Base-by-base conservation (phyloP, 2,888 invertebrate species). In the Mimachlamys varia region DNA sequence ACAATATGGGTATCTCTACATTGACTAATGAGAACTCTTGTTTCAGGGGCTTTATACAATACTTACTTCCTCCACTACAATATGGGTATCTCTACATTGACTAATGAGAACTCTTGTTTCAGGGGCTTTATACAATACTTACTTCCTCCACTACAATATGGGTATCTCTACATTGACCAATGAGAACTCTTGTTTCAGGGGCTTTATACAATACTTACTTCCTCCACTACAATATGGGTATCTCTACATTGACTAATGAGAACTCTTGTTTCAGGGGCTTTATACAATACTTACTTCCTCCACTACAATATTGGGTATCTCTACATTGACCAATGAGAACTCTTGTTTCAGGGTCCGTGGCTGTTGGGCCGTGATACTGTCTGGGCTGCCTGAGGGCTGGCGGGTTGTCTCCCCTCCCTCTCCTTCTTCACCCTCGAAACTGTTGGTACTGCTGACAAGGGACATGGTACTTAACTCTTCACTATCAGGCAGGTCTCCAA, bases 301-400 rank as follows among this genome's bases (percentile, higher is more conserved):
- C 92, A 97, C 95, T 94, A 97, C 97, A 91, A 98, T 97, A 96
- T 98, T 98, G 3, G 98, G 98, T 95, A 98, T 98, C 95, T 98
- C 98, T 88, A 98, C 97, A 95, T 98, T 98, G 89, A 98, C 97
- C 62, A 98, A 96, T 0, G 98, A 98, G 96, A 98, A 98, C 96
- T 98, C 98, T 96, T 98, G 98, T 95, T 98, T 98, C 76, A 98
- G 97, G 0, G 97, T 97, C 95, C 97, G 97, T 19, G 97, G 97
- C 95, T 95, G 95, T 50, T 95, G 94, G 53, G 92, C 92, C 55
- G 90, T 89, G 13, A 89, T 89, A 50, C 89, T 88, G 38, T 93
- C 93, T 89, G 91, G 91, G 44, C 90, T 88, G 49, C 90, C 88
- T 89, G 91, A 89, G 37, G 90, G 89, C 88, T 91, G 91, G 58